These are phyloP conservation scores for Lycaena phlaeas DNA, from an alignment of 2,888 invertebrate species.

Conservation along the genomic window DNA sequence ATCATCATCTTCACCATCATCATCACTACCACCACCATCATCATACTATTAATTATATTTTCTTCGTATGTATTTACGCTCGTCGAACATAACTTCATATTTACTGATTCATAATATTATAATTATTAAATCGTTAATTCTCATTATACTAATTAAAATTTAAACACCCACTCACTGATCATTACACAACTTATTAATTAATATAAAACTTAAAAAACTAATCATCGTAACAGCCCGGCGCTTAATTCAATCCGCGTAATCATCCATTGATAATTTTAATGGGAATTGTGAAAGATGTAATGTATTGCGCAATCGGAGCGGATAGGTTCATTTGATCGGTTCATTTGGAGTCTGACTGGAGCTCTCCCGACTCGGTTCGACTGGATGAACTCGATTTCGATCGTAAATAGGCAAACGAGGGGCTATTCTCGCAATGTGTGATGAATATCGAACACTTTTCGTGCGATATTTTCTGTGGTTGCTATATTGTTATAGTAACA, in stretches of 20 bases:
- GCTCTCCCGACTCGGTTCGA: slow-evolving; percentile 31
- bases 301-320: slow-evolving; percentile 36
- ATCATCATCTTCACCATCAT: too few species aligned
- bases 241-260: slow-evolving; percentile 25
- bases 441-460: slow-evolving; percentile 12
- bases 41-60: too few species aligned
- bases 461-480: too few species aligned
- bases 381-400: slow-evolving; percentile 48
- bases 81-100: too few species aligned
- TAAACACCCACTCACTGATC: too few species aligned
- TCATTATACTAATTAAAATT: too few species aligned
- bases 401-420: slow-evolving; percentile 33
- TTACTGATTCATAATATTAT: too few species aligned
- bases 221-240: slow-evolving; percentile 15
- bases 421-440: slow-evolving; percentile 19
- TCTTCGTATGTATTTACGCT: too few species aligned
- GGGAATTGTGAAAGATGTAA: slow-evolving; percentile 34
- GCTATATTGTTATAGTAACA: too few species aligned
- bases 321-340: slow-evolving; percentile 41
- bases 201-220: background rate
- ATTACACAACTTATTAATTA: background rate
- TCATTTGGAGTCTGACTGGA: slow-evolving; percentile 35
- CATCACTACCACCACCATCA: too few species aligned
- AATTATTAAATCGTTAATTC: too few species aligned
- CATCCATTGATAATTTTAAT: slow-evolving; percentile 37